phyloP scores from a whole-genome alignment of 2,888 invertebrate species.

The Clanis bilineata region DNA sequence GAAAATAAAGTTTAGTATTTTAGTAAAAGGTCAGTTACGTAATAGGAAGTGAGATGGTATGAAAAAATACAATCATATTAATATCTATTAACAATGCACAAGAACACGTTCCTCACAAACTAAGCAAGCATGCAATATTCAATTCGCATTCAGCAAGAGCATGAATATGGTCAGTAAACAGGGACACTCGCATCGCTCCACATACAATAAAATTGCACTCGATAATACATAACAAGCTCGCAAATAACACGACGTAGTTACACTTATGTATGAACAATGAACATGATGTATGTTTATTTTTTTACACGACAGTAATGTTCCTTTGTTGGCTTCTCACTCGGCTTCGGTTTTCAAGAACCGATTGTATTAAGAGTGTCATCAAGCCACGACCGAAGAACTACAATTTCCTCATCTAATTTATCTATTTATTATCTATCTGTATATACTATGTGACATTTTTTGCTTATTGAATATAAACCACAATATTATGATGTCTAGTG shows the following conservation, averaged over 20 bases:
- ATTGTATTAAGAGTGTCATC: background rate
- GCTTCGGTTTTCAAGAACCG: background rate
- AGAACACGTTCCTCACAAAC: background rate
- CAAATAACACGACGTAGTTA: background rate
- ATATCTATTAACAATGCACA: too few species aligned
- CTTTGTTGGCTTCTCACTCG: constrained; percentile 10
- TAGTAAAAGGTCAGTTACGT: too few species aligned
- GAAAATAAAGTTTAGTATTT: background rate
- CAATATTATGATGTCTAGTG: too few species aligned
- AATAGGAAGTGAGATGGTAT: background rate
- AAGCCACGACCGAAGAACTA: background rate
- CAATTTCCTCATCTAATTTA: too few species aligned
- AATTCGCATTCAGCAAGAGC: background rate
- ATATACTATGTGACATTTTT: too few species aligned
- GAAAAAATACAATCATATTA: background rate
- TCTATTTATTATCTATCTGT: too few species aligned
- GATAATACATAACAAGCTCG: background rate
- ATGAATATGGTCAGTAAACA: background rate
- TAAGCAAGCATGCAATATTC: background rate
- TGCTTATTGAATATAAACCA: too few species aligned
- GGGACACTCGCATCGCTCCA: constrained; percentile 5
- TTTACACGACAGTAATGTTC: background rate
- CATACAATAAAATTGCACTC: background rate
- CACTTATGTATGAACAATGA: background rate
- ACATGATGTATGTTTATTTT: background rate